Percentiles rank a stretch among this genome's conserved stretches.
Conservation (phyloP, 2,888 invertebrate species). For the Embidobia sp. region DNA sequence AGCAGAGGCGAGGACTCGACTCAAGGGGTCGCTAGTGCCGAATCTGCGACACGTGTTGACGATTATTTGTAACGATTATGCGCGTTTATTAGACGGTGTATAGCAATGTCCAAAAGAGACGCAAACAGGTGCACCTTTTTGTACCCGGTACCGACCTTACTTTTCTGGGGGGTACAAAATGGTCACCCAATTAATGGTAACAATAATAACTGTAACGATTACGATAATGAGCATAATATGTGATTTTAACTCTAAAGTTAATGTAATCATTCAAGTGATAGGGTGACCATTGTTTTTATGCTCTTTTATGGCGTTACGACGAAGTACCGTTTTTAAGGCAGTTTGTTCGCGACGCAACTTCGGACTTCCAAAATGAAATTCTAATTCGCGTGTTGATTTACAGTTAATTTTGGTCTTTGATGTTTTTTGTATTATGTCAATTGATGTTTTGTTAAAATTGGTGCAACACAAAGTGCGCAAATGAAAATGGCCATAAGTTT, state of each 20-base stretch:
- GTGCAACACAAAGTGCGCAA: too few relatives aligned
- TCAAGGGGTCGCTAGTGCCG: constrained; percentile 27
- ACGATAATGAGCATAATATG: constrained; percentile 54
- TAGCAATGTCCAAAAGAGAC: constrained; percentile 64
- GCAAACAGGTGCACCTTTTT: constrained; percentile 21
- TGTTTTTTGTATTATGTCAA: too few relatives aligned
- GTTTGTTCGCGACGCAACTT: too few relatives aligned
- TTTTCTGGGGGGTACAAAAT: too few relatives aligned
- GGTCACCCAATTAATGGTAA: constrained; percentile 29
- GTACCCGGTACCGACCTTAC: too few relatives aligned
- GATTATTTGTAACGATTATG: constrained; percentile 63
- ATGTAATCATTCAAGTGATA: constrained; percentile 51
- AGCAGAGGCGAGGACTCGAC: too few relatives aligned
- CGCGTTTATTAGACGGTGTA: constrained; percentile 65
- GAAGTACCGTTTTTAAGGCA: too few relatives aligned
- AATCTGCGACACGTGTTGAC: constrained; percentile 55
- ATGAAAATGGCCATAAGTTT: too few relatives aligned
- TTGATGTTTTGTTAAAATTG: too few relatives aligned
- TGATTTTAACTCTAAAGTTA: constrained; percentile 56
- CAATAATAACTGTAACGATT: constrained; percentile 51
- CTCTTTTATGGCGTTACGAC: constrained; percentile 50
- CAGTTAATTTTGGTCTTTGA: too few relatives aligned
- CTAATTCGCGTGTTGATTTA: too few relatives aligned
- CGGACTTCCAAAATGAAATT: too few relatives aligned
- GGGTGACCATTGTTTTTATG: constrained; percentile 55